Base-by-base conservation (phyloP, 2,113 vertebrate genomes). In the Caloenas nicobarica region DNA sequence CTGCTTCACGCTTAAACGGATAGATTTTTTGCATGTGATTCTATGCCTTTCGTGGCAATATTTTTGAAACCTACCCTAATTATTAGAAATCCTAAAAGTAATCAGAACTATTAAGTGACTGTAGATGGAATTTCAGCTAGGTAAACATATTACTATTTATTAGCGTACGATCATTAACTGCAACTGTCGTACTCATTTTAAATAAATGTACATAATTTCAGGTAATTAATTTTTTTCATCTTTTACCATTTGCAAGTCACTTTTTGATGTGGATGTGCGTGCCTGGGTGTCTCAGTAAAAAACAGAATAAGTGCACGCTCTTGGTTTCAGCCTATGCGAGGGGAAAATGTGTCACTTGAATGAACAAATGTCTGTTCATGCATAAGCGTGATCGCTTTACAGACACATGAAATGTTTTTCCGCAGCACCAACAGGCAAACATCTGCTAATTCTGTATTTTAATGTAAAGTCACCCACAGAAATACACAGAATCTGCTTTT, bases 321-420 rank as follows among this genome's bases (percentile, higher is more conserved):
- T 77, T 88, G 78, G 56, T 81, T 86, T 42, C 66, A 72, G 82
- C 22, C 10, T 53, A 34, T 87, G 46, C 22, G 86, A 81, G 70
- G 70, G 70, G 58, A 51, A 91, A 58, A 54, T 46, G 14, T 29
- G 19, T 42, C 91, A 69, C 74, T 80, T 40, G 76, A 70, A 74
- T 86, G 89, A 89, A 50, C 48, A 95, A 70, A 88, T 89, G 62
- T 57, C 80, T 78, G 58, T 29, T 90, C 80, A 29, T 81, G 86
- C 82, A 54, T 48, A 44, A 64, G 38, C 40, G 16, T 53, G 44
- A 34, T 73, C 82, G 78, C 84, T 91, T 68, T 50, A 29, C 84
- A 87, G 79, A 85, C 34, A 74, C 2, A 7, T 64, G 51, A 77
- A 77, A 36, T 2, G 5, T 54, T 86, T 74, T 38, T 44, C 72